phyloP scores from a whole-genome alignment of 2,113 vertebrate species.

The Ariopsis seemanni region DNA sequence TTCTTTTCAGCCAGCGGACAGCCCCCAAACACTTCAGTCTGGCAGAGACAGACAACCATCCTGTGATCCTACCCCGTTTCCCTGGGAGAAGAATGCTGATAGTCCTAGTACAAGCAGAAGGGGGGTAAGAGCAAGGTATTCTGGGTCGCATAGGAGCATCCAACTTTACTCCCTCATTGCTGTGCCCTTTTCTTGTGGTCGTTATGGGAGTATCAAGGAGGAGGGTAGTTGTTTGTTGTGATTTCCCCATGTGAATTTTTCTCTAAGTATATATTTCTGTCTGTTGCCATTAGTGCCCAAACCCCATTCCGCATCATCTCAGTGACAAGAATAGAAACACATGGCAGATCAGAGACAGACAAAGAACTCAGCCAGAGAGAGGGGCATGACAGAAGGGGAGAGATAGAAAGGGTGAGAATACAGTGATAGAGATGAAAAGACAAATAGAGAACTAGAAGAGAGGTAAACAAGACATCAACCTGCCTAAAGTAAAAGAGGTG shows the following conservation, averaged over 20 bases:
- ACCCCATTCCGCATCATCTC: constrained; percentile 54
- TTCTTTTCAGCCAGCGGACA: constrained; percentile 39
- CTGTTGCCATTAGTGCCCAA: constrained; percentile 50
- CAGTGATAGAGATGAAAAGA: background rate
- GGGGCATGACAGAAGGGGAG: background rate
- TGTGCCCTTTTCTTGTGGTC: constrained; percentile 59
- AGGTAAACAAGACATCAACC: background rate
- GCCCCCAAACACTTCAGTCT: constrained; percentile 45
- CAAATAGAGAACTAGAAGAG: background rate
- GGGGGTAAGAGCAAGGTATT: background rate
- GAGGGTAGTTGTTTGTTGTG: constrained; percentile 7
- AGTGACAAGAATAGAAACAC: constrained; percentile 65
- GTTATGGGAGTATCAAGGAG: constrained; percentile 57
- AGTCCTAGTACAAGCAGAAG: constrained; percentile 29
- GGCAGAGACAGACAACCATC: constrained; percentile 17
- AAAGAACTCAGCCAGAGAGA: constrained; percentile 15
- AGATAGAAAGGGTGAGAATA: background rate
- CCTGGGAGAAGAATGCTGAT: constrained; percentile 19
- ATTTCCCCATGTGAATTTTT: constrained; percentile 55
- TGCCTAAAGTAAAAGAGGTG: background rate
- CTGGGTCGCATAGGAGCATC: background rate
- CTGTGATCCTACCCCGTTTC: constrained; percentile 40
- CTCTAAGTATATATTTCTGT: constrained; percentile 69
- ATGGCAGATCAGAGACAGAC: constrained; percentile 9
- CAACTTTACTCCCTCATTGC: background rate